Conservation (phyloP, 53 echinoderm and acorn worm genomes). For the Paracentrotus lividus region DNA sequence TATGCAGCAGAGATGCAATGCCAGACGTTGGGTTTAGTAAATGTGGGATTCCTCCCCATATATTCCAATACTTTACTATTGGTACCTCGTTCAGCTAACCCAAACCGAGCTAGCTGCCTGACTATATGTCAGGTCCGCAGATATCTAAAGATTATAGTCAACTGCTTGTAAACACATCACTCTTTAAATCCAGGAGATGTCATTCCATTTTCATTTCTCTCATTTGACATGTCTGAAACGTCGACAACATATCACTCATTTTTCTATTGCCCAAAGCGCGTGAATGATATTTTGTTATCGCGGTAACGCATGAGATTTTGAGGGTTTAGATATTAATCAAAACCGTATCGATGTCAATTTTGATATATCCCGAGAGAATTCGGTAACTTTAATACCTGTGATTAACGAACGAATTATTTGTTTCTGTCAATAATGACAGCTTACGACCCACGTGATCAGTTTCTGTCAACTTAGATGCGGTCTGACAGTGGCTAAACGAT, state of each 20-base stretch:
- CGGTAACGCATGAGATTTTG: not conserved
- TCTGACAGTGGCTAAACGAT: slow-evolving; percentile 3
- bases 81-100: too few relatives aligned
- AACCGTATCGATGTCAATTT: not conserved
- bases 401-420: not conserved
- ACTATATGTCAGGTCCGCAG: too few relatives aligned
- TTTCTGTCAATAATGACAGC: not conserved
- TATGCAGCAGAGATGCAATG: too few relatives aligned
- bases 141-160: too few relatives aligned
- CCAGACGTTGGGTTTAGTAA: too few relatives aligned
- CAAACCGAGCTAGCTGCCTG: too few relatives aligned
- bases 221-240: not conserved
- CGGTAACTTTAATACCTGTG: not conserved
- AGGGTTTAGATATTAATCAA: not conserved
- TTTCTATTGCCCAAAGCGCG: not conserved
- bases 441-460: not conserved
- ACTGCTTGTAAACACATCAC: not conserved
- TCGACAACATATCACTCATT: slow-evolving; percentile 16
- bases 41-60: too few relatives aligned
- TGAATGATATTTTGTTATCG: slow-evolving; percentile 23
- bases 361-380: not conserved
- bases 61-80: too few relatives aligned
- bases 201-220: not conserved
- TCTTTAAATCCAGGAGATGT: not conserved
- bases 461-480: not conserved